Conservation (phyloP, 1,140 invertebrate species). For the Meloidogyne chitwoodi region DNA sequence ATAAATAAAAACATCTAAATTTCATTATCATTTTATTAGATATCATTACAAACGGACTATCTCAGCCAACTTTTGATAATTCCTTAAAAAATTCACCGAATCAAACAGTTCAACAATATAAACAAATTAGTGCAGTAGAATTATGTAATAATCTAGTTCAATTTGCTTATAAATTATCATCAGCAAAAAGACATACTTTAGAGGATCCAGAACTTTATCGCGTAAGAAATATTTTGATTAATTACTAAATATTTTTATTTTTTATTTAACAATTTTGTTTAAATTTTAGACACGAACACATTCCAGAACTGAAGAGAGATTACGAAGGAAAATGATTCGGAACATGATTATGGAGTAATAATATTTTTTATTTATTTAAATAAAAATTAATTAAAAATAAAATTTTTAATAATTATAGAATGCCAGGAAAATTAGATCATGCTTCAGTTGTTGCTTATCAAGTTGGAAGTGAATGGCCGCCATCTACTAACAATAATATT, state of each 20-base stretch:
- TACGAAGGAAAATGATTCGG: constrained; percentile 69
- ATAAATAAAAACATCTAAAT: background rate
- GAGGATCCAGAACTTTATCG: constrained; percentile 77
- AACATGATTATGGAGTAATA: constrained; percentile 68
- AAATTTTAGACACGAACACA: constrained; percentile 60
- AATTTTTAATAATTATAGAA: constrained; percentile 43
- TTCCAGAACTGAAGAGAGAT: constrained; percentile 68
- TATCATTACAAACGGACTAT: constrained; percentile 69
- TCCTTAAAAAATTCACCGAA: background rate
- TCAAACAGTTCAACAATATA: background rate
- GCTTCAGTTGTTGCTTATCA: constrained; percentile 79
- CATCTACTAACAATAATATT: too few species aligned
- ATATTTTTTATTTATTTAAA: background rate
- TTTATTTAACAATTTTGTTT: background rate
- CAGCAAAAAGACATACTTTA: constrained; percentile 73
- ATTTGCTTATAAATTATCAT: constrained; percentile 68
- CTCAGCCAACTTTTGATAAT: background rate
- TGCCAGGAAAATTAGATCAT: constrained; percentile 88
- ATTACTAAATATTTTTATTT: too few species aligned
- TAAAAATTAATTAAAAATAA: too few species aligned
- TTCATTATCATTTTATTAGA: constrained; percentile 61
- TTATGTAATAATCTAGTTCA: constrained; percentile 74
- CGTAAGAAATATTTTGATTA: background rate
- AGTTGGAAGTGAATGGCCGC: constrained; percentile 61
- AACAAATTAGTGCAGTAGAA: constrained; percentile 60